These are phyloP conservation scores for Timema cristinae DNA, from an alignment of 2,888 invertebrate genomes.

Conservation along the genomic window DNA sequence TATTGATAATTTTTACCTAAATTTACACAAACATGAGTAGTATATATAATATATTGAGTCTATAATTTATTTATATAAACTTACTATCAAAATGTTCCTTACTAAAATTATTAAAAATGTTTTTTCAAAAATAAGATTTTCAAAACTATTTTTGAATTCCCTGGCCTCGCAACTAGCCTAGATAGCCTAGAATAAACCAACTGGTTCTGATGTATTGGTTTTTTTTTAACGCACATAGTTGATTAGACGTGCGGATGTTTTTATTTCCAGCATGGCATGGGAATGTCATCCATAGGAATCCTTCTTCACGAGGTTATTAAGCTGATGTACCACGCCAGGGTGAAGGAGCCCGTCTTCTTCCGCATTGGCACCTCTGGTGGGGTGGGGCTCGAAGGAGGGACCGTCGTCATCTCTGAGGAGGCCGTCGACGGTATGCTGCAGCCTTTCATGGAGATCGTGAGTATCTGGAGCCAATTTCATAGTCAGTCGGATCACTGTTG, in stretches of 20 bases:
- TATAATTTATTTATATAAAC: too few species aligned
- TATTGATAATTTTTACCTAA: too few species aligned
- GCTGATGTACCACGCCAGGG: conserved; percentile 89
- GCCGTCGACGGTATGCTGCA: conserved; percentile 84
- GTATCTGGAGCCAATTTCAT: conserved; percentile 35
- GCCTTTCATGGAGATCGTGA: conserved; percentile 78
- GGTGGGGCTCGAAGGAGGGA: conserved; percentile 86
- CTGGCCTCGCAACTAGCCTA: background rate
- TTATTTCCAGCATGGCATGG: conserved; percentile 89
- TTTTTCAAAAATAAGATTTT: too few species aligned
- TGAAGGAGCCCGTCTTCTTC: conserved; percentile 85
- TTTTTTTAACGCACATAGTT: background rate
- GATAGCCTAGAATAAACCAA: background rate
- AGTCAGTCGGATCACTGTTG: too few species aligned
- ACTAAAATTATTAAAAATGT: too few species aligned
- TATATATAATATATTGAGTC: background rate
- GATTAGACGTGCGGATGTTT: background rate
- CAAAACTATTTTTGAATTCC: too few species aligned
- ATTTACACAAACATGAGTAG: background rate
- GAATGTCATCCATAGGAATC: conserved; percentile 92
- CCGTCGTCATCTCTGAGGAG: conserved; percentile 89
- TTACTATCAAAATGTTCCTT: too few species aligned
- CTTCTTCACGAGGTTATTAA: conserved; percentile 95
- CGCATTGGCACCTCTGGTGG: conserved; percentile 93
- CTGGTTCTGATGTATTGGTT: background rate